phyloP scores from a whole-genome alignment of 2,888 invertebrate genomes.

The Dorcus parallelipipedus region DNA sequence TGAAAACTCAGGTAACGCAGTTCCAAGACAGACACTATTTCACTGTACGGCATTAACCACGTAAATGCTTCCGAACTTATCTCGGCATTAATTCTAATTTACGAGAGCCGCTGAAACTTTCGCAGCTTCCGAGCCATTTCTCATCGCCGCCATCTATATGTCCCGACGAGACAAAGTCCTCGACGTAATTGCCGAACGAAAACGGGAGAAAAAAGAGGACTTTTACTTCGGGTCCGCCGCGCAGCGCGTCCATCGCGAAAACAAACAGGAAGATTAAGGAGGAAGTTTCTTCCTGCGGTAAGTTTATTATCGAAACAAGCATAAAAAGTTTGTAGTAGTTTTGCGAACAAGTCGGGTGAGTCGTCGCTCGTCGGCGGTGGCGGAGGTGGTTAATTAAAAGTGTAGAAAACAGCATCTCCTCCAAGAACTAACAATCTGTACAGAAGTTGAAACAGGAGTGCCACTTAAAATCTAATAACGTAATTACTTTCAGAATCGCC shows the following conservation, averaged over 20 bases:
- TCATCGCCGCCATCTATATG: conserved; percentile 43
- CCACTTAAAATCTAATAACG: conserved; percentile 12
- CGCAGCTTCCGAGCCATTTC: conserved; percentile 41
- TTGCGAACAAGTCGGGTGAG: no score
- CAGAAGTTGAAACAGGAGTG: neutral
- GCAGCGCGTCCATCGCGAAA: neutral
- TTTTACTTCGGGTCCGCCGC: neutral
- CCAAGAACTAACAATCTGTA: neutral
- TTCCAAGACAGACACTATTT: conserved; percentile 6
- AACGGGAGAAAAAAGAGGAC: neutral
- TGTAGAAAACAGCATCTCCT: neutral
- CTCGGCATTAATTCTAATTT: conserved; percentile 46
- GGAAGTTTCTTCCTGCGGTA: no score
- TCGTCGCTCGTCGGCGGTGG: no score
- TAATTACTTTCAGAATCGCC: conserved; percentile 19
- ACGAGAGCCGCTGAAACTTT: conserved; percentile 41
- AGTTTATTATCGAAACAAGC: no score
- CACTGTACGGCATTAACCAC: conserved; percentile 24
- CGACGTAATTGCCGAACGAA: neutral
- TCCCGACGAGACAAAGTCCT: conserved; percentile 26
- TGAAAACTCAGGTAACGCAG: no score
- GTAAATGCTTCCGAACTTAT: conserved; percentile 43
- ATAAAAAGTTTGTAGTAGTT: no score
- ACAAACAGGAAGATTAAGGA: no score
- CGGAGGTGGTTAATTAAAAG: no score